Conservation (phyloP, 2,888 invertebrate species). For the Girardia tigrina region DNA sequence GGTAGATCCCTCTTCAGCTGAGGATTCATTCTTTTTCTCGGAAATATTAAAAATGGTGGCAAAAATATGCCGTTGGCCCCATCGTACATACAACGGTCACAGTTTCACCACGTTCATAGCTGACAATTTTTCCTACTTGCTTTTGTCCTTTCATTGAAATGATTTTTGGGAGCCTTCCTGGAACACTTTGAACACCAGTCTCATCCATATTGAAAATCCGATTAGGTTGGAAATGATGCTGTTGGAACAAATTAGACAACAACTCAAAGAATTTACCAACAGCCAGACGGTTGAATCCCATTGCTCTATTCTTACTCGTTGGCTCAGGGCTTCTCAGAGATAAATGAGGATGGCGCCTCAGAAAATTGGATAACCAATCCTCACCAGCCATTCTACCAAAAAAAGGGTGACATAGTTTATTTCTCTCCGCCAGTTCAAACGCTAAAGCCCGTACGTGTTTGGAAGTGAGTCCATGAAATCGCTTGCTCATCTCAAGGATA, state of each 20-base stretch:
- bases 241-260: background rate
- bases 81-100: conserved; percentile 36
- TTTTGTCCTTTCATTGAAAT: conserved; percentile 32
- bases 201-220: conserved; percentile 34
- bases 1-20: conserved; percentile 35
- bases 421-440: too few species aligned
- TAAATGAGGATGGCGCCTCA: conserved; percentile 25
- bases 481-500: too few species aligned
- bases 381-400: too few species aligned
- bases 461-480: too few species aligned
- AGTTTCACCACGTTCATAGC: conserved; percentile 37
- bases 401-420: too few species aligned
- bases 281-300: conserved; percentile 19
- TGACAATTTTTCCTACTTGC: conserved; percentile 31
- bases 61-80: conserved; percentile 35
- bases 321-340: conserved; percentile 30
- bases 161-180: background rate
- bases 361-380: conserved; percentile 31
- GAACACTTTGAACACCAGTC: conserved; percentile 33
- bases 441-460: too few species aligned
- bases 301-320: conserved; percentile 32
- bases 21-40: conserved; percentile 31
- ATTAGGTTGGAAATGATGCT: conserved; percentile 27
- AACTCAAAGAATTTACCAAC: conserved; percentile 35
- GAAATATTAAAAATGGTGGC: conserved; percentile 38